phyloP scores from a whole-genome alignment of 2,888 invertebrate species.

The Antitype chi region DNA sequence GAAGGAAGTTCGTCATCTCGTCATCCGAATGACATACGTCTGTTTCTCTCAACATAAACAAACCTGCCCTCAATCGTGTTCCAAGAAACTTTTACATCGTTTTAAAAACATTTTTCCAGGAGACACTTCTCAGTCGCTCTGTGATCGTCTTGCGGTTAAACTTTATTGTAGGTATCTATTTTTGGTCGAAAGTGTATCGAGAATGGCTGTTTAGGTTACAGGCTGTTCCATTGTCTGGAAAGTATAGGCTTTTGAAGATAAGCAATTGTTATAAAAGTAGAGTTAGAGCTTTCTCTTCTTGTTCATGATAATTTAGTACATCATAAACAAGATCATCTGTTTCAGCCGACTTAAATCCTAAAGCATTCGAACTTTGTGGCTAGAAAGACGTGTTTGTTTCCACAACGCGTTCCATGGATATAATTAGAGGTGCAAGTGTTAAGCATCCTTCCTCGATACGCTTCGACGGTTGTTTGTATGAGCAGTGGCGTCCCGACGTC shows the following conservation, averaged over 20 bases:
- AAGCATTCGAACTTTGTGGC: constrained; percentile 62
- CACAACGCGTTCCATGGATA: constrained; percentile 82
- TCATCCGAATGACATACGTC: constrained; percentile 84
- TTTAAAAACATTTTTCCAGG: constrained; percentile 83
- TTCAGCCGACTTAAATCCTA: constrained; percentile 53
- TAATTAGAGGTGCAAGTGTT: constrained; percentile 89
- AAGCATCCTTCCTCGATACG: constrained; percentile 88
- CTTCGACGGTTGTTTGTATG: constrained; percentile 85
- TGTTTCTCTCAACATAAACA: constrained; percentile 83
- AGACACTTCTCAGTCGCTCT: constrained; percentile 79
- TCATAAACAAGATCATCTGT: constrained; percentile 62
- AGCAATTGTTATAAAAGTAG: constrained; percentile 5
- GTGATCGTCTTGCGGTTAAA: constrained; percentile 64
- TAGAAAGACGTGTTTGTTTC: constrained; percentile 83
- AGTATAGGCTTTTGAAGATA: constrained; percentile 3
- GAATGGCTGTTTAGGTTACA: constrained; percentile 49
- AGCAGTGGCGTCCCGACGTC: constrained; percentile 86
- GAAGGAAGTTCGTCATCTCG: constrained; percentile 73
- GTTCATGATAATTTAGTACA: constrained; percentile 49
- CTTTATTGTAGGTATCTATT: constrained; percentile 74
- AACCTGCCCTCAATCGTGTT: constrained; percentile 85
- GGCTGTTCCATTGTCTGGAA: constrained; percentile 33
- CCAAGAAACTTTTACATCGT: constrained; percentile 87
- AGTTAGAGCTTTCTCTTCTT: constrained; percentile 20
- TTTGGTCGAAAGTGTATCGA: constrained; percentile 62